These are phyloP conservation scores for Coptotermes formosanus DNA, from an alignment of 1,140 invertebrate genomes.

Conservation along the genomic window DNA sequence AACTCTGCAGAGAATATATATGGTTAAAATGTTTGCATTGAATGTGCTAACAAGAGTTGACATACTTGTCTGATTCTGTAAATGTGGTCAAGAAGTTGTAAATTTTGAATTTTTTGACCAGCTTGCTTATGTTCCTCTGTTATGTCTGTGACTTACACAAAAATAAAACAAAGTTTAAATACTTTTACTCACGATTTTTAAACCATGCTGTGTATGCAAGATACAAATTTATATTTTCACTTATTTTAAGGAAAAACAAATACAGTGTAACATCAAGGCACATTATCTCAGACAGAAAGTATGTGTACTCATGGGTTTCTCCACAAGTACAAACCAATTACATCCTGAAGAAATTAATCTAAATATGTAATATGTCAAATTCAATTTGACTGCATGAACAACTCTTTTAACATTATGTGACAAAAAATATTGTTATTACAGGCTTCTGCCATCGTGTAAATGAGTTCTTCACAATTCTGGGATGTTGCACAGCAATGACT, in stretches of 20 bases:
- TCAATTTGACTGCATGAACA: neutral
- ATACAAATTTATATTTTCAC: neutral
- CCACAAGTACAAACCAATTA: no score
- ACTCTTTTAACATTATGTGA: neutral
- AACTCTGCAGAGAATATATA: neutral
- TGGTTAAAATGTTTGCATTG: neutral
- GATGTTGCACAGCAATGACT: no score
- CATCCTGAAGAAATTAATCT: no score
- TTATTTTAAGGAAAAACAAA: neutral
- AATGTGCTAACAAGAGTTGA: neutral
- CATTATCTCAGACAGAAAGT: neutral
- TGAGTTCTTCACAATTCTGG: no score
- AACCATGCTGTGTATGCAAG: no score
- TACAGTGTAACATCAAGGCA: neutral
- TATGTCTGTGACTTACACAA: neutral
- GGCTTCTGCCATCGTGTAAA: no score
- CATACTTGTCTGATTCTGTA: neutral
- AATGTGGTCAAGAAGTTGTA: neutral
- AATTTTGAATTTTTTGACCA: neutral
- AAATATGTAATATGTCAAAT: neutral
- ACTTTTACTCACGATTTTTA: no score
- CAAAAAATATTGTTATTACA: neutral
- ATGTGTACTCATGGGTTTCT: no score
- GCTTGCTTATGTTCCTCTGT: neutral
- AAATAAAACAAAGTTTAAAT: neutral